Percentiles rank a stretch among this genome's conserved stretches.
Evolutionary conservation across 2,888 invertebrate species (phyloP).

Genomic region (Agrotis segetum): DNA sequence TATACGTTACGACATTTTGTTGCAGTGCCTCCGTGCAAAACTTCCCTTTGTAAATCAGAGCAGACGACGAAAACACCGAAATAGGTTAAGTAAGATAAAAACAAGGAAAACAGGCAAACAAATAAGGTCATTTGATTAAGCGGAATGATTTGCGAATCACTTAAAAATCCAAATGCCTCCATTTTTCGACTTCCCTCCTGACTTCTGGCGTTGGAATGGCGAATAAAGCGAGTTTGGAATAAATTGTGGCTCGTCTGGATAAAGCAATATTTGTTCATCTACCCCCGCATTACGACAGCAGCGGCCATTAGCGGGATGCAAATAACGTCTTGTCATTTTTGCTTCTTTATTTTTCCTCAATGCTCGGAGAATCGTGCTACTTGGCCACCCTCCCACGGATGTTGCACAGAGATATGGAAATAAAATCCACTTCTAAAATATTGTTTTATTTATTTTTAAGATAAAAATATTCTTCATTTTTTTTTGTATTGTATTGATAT

Average conservation of each 20-base stretch:
- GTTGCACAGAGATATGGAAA: constrained; percentile 66
- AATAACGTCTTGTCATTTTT: constrained; percentile 91
- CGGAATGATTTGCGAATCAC: constrained; percentile 89
- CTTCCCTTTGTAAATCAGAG: constrained; percentile 38
- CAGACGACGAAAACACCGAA: constrained; percentile 42
- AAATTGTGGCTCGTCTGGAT: constrained; percentile 89
- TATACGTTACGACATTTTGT: constrained; percentile 74
- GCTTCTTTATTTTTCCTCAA: constrained; percentile 89
- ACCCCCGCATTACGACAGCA: constrained; percentile 89
- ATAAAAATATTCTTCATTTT: constrained; percentile 1
- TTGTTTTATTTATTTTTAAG: constrained; percentile 24
- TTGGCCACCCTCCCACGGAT: constrained; percentile 71
- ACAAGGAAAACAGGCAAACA: constrained; percentile 79
- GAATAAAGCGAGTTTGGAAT: constrained; percentile 89
- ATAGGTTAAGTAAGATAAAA: constrained; percentile 65
- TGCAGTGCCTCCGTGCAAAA: constrained; percentile 57
- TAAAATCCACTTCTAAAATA: constrained; percentile 49
- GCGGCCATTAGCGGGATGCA: constrained; percentile 90
- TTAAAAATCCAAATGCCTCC: constrained; percentile 88
- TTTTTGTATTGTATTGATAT: too few relatives aligned
- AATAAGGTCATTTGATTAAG: constrained; percentile 88
- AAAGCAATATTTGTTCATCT: constrained; percentile 91
- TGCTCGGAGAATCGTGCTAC: constrained; percentile 77
- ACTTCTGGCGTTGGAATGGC: constrained; percentile 85
- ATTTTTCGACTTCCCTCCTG: constrained; percentile 84